Evolutionary conservation across 2,888 invertebrate species (phyloP), one percentile per base, ranked within the genome.

Genomic region (Spilosoma lubricipeda): DNA sequence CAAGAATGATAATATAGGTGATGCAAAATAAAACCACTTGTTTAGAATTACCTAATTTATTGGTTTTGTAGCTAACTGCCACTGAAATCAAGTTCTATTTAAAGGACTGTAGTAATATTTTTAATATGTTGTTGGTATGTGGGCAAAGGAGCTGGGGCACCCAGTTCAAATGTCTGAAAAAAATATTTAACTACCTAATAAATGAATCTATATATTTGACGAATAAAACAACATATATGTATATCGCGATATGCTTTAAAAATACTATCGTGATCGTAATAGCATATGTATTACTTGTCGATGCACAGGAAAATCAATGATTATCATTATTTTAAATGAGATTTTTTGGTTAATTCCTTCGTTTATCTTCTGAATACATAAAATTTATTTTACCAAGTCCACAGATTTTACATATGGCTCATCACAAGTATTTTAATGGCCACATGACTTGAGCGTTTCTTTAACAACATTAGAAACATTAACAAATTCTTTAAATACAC

Each of bases 381-480:
- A 30, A 15, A 30, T 1, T 7, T 63, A 3, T 15, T 63, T 30
- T 11, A 67, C 20, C 30, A 67, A 30, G 48, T 30, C 13, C 7
- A 36, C 15, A 65, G n/a, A n/a, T 30, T 66, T 48, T 30, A 27
- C 18, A 27, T 20, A 27, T 13, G 4, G 27, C 11, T 13, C n/a
- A 11, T 23, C 20, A 39, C 63, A 39, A 71, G 33, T 45, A 39
- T 71, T 27, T 87, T 83, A 89, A 77, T 86, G 82, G 45, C 81
- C 81, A 78, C 94, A 94, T 73, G 88, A 82, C 76, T 89, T 92
- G 27, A 93, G 70, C 30, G 82, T 76, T 9, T 87, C 79, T 69
- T 90, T 86, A 11, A 94, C 80, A 27, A 81, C 73, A 67, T 88
- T 86, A 1, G 93, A 85, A 33, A 91, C 77, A 39, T 79, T 78